Base-by-base conservation (phyloP, 2,113 vertebrate genomes). In the Sminthopsis crassicaudata region DNA sequence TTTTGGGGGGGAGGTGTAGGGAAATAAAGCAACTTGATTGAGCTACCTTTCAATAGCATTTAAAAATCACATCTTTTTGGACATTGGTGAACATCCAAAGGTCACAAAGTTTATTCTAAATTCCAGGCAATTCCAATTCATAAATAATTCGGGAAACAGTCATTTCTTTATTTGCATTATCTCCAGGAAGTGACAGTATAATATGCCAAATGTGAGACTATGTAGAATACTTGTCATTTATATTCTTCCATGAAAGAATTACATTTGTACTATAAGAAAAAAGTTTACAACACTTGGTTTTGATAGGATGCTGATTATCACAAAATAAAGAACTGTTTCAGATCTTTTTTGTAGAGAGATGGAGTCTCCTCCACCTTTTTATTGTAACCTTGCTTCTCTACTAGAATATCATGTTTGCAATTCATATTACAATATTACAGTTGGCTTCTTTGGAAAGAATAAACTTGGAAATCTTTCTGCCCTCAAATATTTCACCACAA, bases 1-100 rank as follows among this genome's bases (percentile, higher is more conserved):
- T 27, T 53, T 95, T 95, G 55, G 27, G 2, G 12, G 60, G 3
- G 30, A 6, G 50, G 50, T 10, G 50, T 48, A 51, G 50, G 50
- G 10, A 51, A 51, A 51, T 51, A 36, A 36, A 3, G 30, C 30
- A 94, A 50, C 0, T 95, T 89, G 0, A 52, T 96, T 60, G 95
- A 97, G 94, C 97, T 98, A 97, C 96, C 91, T 55, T 51, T 93
- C 0, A 2, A 93, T 97, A 93, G 95, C 93, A 94, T 96, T 98
- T 97, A 96, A 96, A 76, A 84, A 96, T 97, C 95, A 67, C 53
- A 76, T 97, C 4, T 0, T 55, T 95, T 91, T 54, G 0, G 55
- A 96, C 92, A 96, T 97, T 91, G 93, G 88, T 96, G 97, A 60
- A 97, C 96, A 94, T 94, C 96, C 91, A 96, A 94, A 55, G 93